Conservation (phyloP, 2,888 invertebrate genomes). For the Latrodectus elegans region DNA sequence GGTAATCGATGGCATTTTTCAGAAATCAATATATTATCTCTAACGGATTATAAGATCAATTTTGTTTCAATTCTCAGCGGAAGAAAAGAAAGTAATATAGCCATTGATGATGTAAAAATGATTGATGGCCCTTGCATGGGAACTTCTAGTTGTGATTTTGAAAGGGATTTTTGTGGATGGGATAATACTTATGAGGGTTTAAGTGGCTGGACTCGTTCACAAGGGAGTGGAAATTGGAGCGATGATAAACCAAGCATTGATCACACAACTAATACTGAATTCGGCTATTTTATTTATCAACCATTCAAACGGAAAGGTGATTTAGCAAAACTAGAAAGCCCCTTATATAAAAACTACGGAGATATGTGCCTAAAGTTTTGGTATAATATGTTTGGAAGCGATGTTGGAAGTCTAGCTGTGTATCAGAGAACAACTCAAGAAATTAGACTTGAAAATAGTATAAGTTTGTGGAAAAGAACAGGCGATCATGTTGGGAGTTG, state of each 20-base stretch:
- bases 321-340: conserved; percentile 47
- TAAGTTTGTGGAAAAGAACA: conserved; percentile 52
- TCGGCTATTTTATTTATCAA: conserved; percentile 61
- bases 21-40: conserved; percentile 36
- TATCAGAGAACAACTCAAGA: conserved; percentile 71
- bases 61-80: conserved; percentile 9
- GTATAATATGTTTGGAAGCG: conserved; percentile 68
- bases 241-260: conserved; percentile 57
- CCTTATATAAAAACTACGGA: conserved; percentile 62
- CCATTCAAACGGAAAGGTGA: conserved; percentile 42
- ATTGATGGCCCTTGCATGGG: conserved; percentile 55
- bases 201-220: conserved; percentile 42
- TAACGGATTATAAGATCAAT: conserved; percentile 51
- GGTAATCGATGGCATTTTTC: conserved; percentile 61
- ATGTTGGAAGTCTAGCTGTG: conserved; percentile 73
- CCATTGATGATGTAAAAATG: conserved; percentile 69
- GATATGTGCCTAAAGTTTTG: conserved; percentile 65
- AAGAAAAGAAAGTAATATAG: conserved; percentile 57
- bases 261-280: conserved; percentile 60
- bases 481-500: conserved; percentile 55
- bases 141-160: conserved; percentile 68
- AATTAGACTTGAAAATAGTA: conserved; percentile 55
- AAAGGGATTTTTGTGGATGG: conserved; percentile 70
- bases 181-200: conserved; percentile 34
- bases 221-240: conserved; percentile 62